Conservation (phyloP, 1,140 invertebrate genomes). For the Ephestia elutella region DNA sequence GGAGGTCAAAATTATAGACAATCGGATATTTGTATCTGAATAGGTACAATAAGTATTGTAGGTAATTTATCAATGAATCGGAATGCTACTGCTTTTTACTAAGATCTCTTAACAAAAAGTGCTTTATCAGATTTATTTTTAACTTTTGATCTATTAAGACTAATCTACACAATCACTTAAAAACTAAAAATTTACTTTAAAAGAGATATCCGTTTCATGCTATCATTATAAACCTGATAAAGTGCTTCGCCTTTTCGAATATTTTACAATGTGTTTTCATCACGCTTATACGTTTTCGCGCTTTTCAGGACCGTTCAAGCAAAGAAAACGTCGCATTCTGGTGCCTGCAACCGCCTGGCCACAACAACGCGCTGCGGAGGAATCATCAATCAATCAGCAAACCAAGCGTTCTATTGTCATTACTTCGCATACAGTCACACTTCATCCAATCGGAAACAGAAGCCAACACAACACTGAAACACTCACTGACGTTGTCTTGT, state of each 20-base stretch:
- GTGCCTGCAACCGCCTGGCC: slow-evolving; percentile 50
- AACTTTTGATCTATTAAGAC: too few species aligned
- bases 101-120: too few species aligned
- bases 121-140: too few species aligned
- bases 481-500: background rate
- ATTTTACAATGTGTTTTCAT: too few species aligned
- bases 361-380: slow-evolving; percentile 27
- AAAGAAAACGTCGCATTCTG: slow-evolving; percentile 40
- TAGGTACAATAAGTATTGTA: background rate
- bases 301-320: slow-evolving; percentile 44
- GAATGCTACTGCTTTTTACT: background rate
- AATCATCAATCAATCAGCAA: slow-evolving; percentile 13
- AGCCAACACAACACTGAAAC: background rate
- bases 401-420: background rate
- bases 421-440: background rate
- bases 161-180: too few species aligned
- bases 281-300: background rate
- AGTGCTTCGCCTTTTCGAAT: background rate
- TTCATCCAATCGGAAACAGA: background rate
- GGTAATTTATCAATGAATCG: background rate
- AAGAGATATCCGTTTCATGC: background rate
- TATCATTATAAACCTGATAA: background rate
- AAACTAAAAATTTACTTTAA: too few species aligned
- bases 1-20: background rate
- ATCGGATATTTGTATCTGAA: background rate